Conservation (phyloP, 2,888 invertebrate species). For the Lasioglossum morio region DNA sequence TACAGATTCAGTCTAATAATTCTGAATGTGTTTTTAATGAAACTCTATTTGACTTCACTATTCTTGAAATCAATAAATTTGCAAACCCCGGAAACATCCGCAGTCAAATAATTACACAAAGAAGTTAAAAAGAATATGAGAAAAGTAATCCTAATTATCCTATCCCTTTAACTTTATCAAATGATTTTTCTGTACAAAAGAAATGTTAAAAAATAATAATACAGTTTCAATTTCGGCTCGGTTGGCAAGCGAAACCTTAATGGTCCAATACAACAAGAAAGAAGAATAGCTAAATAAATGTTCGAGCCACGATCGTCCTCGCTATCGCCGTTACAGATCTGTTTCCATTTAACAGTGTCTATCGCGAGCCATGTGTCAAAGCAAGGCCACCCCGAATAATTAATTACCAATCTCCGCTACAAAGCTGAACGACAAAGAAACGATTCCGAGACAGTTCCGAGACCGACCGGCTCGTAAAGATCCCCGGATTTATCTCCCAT, state of each 20-base stretch:
- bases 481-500: conserved; percentile 57
- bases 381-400: conserved; percentile 12
- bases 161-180: no score
- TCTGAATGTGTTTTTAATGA: no score
- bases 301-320: background rate
- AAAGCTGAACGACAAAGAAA: background rate
- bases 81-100: no score
- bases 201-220: no score
- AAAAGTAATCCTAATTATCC: no score
- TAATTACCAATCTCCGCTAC: conserved; percentile 7
- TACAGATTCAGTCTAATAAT: no score
- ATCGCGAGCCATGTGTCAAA: conserved; percentile 5
- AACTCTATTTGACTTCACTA: no score
- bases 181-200: background rate
- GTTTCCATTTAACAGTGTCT: background rate
- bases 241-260: no score
- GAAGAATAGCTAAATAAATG: background rate
- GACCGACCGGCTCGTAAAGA: conserved; percentile 57
- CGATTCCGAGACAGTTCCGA: background rate
- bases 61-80: no score
- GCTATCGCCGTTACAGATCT: conserved; percentile 3
- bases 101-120: no score
- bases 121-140: no score
- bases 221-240: no score
- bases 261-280: background rate